Base-by-base conservation (phyloP, 2,113 vertebrate genomes). In the Austrofundulus limnaeus region DNA sequence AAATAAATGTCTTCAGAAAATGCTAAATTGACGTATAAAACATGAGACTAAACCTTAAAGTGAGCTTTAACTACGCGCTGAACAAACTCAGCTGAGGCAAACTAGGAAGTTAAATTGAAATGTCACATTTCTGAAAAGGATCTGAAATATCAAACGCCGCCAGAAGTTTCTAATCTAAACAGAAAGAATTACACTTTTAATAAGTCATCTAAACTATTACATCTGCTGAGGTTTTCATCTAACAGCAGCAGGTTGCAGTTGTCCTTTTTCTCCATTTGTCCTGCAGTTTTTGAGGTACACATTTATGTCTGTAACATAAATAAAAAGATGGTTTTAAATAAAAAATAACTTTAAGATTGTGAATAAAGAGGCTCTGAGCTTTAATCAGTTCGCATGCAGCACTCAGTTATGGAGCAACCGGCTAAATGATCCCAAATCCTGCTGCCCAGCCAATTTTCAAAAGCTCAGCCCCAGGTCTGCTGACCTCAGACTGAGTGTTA, bases 351-450 rank as follows among this genome's bases (percentile, higher is more conserved):
- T 52, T 38, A 43, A 20, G 31, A 69, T 45, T 70, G 69, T 75
- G 60, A 66, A 58, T 56, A 65, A 42, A 66, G 64, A 51, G 58
- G 77, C 65, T 74, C 65, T 66, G 31, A 70, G 54, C 25, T n/a
- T 24, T 79, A 72, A 80, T 80, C 68, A 70, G 52, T 66, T 63
- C 12, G 65, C 70, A 74, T 56, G 68, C 66, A 66, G 68, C 39
- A 52, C 61, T 76, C 45, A 49, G 54, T 74, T 52, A 42, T 42
- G 54, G 15, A 67, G 63, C 47, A 45, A 63, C 16, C 42, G 49
- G 78, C 50, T 70, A 76, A 80, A 84, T 51, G 52, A 82, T 55
- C 37, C 56, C 50, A 80, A 85, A 84, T 82, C 76, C 63, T 39
- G 7, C 43, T 15, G 11, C 11, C 59, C n/a, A 48, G 76, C 73